Evolutionary conservation across 2,888 invertebrate species (phyloP).

Genomic region (Prosapia bicincta): DNA sequence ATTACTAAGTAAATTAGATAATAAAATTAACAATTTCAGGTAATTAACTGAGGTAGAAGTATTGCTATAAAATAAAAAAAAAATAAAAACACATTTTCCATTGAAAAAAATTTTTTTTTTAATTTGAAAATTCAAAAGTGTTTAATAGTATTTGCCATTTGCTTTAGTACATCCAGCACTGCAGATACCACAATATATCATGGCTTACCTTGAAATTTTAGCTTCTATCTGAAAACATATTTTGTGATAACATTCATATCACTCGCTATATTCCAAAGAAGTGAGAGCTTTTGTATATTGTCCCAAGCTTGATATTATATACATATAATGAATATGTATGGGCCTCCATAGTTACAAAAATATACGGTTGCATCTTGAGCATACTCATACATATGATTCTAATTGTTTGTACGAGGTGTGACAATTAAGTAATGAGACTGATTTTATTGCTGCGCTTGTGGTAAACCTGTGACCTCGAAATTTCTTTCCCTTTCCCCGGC

Average conservation of each 20-base stretch:
- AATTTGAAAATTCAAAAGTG: no score
- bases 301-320: conserved; percentile 41
- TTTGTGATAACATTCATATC: conserved; percentile 39
- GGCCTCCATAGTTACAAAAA: conserved; percentile 39
- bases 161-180: conserved; percentile 37
- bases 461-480: no score
- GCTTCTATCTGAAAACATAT: conserved; percentile 30
- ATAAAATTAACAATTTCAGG: no score
- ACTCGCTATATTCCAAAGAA: conserved; percentile 27
- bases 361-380: conserved; percentile 43
- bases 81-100: no score
- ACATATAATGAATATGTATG: conserved; percentile 40
- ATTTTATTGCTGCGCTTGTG: no score
- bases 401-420: conserved; percentile 40
- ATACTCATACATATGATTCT: conserved; percentile 41
- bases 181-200: conserved; percentile 28
- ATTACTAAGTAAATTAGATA: no score
- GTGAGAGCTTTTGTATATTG: conserved; percentile 37
- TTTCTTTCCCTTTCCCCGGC: no score
- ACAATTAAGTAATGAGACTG: no score
- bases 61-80: no score
- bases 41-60: no score
- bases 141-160: no score
- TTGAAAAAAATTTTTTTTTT: no score
- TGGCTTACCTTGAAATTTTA: conserved; percentile 26